Evolutionary conservation across 2,888 invertebrate genomes (phyloP).

Genomic region (Apotomis betuletana): DNA sequence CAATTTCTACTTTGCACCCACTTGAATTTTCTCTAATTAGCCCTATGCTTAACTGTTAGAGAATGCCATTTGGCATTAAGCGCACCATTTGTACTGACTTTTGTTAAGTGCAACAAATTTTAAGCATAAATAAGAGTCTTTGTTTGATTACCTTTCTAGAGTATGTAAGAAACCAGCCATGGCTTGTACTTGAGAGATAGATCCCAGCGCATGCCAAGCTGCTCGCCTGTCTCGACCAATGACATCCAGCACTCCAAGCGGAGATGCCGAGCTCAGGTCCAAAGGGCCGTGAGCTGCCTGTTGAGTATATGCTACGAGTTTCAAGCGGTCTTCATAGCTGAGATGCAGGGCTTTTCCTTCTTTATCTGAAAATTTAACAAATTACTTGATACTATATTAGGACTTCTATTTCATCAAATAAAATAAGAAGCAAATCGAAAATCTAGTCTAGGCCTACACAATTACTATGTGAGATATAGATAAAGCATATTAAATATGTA

Average conservation of each 20-base stretch:
- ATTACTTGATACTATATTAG: not conserved
- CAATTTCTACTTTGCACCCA: too few species aligned
- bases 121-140: too few species aligned
- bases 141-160: conserved; percentile 85
- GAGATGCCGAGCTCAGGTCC: conserved; percentile 88
- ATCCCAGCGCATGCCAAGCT: conserved; percentile 96
- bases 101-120: too few species aligned
- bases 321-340: conserved; percentile 96
- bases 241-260: conserved; percentile 96
- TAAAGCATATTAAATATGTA: too few species aligned
- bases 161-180: conserved; percentile 96
- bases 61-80: too few species aligned
- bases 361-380: conserved; percentile 88
- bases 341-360: conserved; percentile 98
- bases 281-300: conserved; percentile 94
- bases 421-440: not conserved
- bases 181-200: conserved; percentile 92
- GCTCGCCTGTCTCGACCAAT: conserved; percentile 96
- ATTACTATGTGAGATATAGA: too few species aligned
- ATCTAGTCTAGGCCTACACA: too few species aligned
- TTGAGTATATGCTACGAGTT: conserved; percentile 95
- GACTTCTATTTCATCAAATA: not conserved
- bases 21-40: too few species aligned
- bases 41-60: too few species aligned
- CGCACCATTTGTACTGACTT: too few species aligned